These are phyloP conservation scores for Florisuga fusca DNA, from an alignment of 2,797 vertebrate species.

Conservation along the genomic window DNA sequence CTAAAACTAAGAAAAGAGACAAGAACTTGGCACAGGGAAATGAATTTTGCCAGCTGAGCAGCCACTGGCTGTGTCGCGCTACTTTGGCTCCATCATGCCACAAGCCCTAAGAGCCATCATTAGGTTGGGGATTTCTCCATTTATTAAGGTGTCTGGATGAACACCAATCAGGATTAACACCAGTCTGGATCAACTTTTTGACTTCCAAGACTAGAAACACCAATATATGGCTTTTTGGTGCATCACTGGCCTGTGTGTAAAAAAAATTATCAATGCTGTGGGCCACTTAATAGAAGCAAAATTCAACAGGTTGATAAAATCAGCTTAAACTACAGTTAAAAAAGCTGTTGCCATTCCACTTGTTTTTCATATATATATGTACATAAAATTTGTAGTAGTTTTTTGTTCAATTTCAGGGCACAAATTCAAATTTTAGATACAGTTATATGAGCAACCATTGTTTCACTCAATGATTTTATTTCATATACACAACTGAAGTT, in stretches of 20 bases:
- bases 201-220: background rate
- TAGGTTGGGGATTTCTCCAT: rapidly evolving
- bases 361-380: background rate
- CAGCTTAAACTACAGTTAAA: background rate
- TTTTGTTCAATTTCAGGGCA: background rate
- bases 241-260: background rate
- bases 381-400: background rate
- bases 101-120: rapidly evolving
- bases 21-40: background rate
- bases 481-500: conserved; percentile 44
- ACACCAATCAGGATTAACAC: too few relatives aligned
- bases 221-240: background rate
- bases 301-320: background rate
- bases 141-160: background rate
- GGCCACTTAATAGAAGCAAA: background rate
- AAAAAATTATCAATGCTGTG: background rate
- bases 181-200: background rate
- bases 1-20: background rate
- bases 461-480: conserved; percentile 45
- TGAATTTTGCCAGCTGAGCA: background rate
- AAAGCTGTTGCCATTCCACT: background rate
- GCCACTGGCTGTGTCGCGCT: rapidly evolving
- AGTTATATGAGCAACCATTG: background rate
- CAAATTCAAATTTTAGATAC: background rate
- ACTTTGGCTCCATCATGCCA: rapidly evolving